These are phyloP conservation scores for Ictalurus furcatus DNA, from an alignment of 2,113 vertebrate species.

Conservation along the genomic window DNA sequence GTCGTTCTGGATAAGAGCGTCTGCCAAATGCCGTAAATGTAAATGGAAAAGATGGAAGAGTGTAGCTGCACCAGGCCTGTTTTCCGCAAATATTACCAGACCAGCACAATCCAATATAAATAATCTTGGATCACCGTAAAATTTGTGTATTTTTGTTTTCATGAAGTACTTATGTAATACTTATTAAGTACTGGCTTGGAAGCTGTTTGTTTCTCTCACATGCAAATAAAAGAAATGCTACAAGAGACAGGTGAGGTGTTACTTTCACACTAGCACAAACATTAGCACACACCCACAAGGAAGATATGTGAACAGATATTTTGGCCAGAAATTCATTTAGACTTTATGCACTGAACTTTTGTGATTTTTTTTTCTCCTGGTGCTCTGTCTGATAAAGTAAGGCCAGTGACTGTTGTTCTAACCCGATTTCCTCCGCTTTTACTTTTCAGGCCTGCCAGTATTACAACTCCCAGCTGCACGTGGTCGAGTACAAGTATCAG, in stretches of 20 bases:
- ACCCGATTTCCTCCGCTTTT: conserved; percentile 33
- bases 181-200: not conserved
- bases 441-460: conserved; percentile 88
- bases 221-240: not conserved
- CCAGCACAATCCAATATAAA: not conserved
- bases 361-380: not conserved
- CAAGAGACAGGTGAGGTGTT: not conserved
- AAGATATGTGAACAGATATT: not conserved
- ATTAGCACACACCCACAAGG: not conserved
- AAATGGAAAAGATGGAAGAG: too few relatives aligned
- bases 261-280: not conserved
- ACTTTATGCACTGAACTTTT: not conserved
- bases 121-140: not conserved
- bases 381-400: not conserved
- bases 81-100: not conserved
- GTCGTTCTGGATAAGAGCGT: too few relatives aligned
- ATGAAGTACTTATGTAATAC: not conserved
- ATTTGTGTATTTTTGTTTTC: not conserved
- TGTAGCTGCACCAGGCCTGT: not conserved
- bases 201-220: not conserved
- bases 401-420: not conserved
- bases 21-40: too few relatives aligned
- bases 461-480: conserved; percentile 90
- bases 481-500: conserved; percentile 92
- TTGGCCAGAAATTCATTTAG: not conserved